phyloP scores from a whole-genome alignment of 1,140 invertebrate species.

The Platorchestia sp. region DNA sequence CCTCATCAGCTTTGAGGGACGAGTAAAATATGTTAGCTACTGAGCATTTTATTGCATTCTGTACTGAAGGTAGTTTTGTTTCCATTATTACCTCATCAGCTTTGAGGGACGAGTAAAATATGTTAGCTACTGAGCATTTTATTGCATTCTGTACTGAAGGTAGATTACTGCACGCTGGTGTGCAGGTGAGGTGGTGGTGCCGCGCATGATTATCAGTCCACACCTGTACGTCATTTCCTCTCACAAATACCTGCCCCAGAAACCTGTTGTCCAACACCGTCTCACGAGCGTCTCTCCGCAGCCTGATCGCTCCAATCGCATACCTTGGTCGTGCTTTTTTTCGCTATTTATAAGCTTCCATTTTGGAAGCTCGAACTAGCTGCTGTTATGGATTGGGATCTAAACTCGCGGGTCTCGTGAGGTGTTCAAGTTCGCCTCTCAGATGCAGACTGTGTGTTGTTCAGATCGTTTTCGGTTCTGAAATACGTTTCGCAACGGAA shows the following conservation, averaged over 20 bases:
- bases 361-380: neutral
- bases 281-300: neutral
- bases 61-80: too few species aligned
- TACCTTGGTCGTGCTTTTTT: neutral
- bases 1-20: too few species aligned
- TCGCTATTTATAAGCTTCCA: neutral
- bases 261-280: conserved; percentile 2
- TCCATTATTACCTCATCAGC: neutral
- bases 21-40: too few species aligned
- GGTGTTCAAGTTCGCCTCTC: neutral
- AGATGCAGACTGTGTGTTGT: neutral
- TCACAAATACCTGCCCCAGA: conserved; percentile 42
- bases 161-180: neutral
- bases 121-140: neutral
- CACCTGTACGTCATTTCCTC: conserved; percentile 38
- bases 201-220: neutral
- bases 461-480: neutral
- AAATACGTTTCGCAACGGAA: neutral
- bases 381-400: neutral
- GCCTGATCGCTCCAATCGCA: neutral
- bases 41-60: too few species aligned
- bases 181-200: neutral
- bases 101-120: neutral
- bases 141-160: neutral
- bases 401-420: neutral